These are phyloP conservation scores for Gorilla gorilla DNA, from an alignment of 2,113 vertebrate genomes.

Conservation along the genomic window DNA sequence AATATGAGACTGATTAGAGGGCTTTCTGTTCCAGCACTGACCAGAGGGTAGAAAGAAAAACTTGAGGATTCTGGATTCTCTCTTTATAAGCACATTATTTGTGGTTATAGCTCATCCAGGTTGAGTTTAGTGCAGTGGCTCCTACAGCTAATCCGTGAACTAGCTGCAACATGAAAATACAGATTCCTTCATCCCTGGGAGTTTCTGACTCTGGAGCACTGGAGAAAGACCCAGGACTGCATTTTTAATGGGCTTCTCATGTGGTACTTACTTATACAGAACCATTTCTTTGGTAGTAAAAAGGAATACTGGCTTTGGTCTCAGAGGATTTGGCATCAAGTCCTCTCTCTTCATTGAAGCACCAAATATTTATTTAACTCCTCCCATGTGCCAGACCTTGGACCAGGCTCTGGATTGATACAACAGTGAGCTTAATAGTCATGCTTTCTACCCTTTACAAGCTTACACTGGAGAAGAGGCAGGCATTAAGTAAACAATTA, in stretches of 20 bases:
- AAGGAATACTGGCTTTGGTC: not conserved
- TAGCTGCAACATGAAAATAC: not conserved
- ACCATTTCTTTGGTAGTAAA: not conserved
- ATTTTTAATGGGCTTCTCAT: not conserved
- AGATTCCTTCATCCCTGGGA: not conserved
- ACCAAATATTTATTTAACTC: not conserved
- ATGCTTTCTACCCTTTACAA: not conserved
- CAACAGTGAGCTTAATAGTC: not conserved
- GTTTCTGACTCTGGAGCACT: not conserved
- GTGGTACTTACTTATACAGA: not conserved
- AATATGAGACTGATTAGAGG: no score
- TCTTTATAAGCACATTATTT: not conserved
- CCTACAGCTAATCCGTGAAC: not conserved
- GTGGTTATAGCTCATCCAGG: rapidly evolving
- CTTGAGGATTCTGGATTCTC: not conserved
- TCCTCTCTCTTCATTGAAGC: not conserved
- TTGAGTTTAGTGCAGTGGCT: not conserved
- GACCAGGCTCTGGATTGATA: not conserved
- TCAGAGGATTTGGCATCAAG: not conserved
- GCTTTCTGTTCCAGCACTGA: not conserved
- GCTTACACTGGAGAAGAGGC: not conserved
- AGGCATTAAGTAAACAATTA: not conserved
- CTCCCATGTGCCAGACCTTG: not conserved
- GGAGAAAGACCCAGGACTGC: not conserved
- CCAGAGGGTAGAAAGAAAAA: not conserved